Base-by-base conservation (phyloP, 1,140 invertebrate species). In the Atta colombica region DNA sequence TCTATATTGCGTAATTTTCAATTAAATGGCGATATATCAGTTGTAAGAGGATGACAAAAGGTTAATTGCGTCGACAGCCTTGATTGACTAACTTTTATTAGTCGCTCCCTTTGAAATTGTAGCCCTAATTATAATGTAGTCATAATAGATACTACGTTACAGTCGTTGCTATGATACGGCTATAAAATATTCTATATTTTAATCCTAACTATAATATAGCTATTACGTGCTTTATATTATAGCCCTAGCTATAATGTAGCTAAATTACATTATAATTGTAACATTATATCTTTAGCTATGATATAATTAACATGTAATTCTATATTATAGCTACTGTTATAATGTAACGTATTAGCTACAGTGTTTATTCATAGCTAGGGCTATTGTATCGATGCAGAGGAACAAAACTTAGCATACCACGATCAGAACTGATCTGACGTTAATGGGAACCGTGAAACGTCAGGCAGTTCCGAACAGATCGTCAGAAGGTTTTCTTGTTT, bases 111-210 rank as follows among this genome's bases (percentile, higher is more conserved):
- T 81, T 68, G n/a, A 81, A 4, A 58, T 71, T 81, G 69, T 55
- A 81, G 51, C 35, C 16, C 21, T 81, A 81, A 21, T 81, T 81
- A 45, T 81, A 69, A 69, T 39, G 28, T 81, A 69, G 8, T 25
- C 25, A 18, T 81, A 71, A 69, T 16, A 31, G 58, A 65, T 3
- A 39, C 31, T 39, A 45, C 8, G 35, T 69, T 58, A 25, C 28
- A 25, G 49, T 58, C 65, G n/a, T 81, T 69, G 45, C 18, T 78
- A 78, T 66, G 45, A 66, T 77, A 65, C 60, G 39, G 25, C 39
- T 78, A 66, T 66, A 66, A 65, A 49, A 78, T 66, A 66, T 6
- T 49, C 25, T 78, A 78, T 77, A 78, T 78, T 78, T 78, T 78
- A 78, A 39, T 18, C 18, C 16, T 78, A 49, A 45, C 45, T 66